These are phyloP conservation scores for Burhinus oedicnemus DNA, from an alignment of 2,113 vertebrate genomes.

Conservation along the genomic window DNA sequence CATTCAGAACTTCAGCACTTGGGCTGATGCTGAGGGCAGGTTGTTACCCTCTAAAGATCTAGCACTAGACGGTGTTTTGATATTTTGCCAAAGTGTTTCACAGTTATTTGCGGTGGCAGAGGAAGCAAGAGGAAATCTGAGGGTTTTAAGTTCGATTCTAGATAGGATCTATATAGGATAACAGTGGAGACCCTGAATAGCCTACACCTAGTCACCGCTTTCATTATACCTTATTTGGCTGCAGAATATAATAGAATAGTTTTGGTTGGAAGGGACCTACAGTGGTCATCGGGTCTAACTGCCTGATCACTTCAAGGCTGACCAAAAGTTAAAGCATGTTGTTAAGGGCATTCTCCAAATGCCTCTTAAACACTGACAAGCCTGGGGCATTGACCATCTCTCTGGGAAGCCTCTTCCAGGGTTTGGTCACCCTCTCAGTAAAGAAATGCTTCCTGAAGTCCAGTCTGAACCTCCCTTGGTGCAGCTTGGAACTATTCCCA, in stretches of 20 bases:
- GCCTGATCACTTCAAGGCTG: background rate
- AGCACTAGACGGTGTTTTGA: background rate
- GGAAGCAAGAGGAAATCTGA: background rate
- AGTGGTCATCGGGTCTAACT: background rate
- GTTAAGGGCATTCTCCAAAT: background rate
- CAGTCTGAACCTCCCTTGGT: background rate
- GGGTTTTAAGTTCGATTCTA: background rate
- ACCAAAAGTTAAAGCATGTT: background rate
- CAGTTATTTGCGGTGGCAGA: background rate
- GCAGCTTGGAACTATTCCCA: background rate
- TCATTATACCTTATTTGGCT: background rate
- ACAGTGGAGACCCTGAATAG: background rate
- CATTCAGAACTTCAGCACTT: background rate
- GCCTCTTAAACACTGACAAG: background rate
- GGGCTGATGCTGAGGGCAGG: background rate
- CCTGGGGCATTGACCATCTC: background rate
- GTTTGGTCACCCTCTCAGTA: background rate
- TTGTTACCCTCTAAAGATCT: background rate
- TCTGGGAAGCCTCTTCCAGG: background rate
- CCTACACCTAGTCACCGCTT: background rate
- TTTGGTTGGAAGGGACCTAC: background rate
- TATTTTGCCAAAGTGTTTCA: background rate
- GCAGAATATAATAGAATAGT: background rate
- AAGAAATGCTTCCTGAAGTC: background rate
- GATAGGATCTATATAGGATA: background rate